Conservation (phyloP, 2,888 invertebrate genomes). For the Caenorhabditis sp. region DNA sequence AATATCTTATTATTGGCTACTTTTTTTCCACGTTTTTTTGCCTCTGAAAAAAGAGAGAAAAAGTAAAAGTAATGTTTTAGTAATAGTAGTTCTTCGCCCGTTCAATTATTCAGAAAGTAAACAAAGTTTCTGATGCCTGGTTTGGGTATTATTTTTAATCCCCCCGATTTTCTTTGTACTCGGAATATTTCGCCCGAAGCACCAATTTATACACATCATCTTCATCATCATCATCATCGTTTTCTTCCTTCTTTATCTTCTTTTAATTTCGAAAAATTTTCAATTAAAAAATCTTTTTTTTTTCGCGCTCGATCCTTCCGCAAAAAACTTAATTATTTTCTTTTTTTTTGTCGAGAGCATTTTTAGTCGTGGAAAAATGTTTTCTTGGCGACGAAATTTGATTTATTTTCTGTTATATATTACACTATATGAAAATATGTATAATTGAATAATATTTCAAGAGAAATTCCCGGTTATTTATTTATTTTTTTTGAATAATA, state of each 20-base stretch:
- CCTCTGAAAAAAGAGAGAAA: no score
- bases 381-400: neutral
- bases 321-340: constrained; percentile 14
- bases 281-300: constrained; percentile 5
- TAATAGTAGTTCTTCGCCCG: neutral
- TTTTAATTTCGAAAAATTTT: neutral
- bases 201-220: no score
- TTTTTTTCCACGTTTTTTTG: neutral
- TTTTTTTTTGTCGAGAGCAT: constrained; percentile 6
- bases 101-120: neutral
- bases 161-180: neutral
- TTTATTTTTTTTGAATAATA: neutral
- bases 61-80: no score
- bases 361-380: neutral
- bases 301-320: constrained; percentile 7
- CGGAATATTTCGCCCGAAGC: neutral
- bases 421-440: neutral
- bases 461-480: neutral
- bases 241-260: neutral
- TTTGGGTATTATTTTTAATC: neutral
- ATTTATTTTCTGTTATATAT: neutral
- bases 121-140: neutral
- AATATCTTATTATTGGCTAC: neutral
- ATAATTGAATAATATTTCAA: neutral
- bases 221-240: no score